Conservation (phyloP, 2,797 vertebrate genomes). For the Paratrypauchen microcephalus region DNA sequence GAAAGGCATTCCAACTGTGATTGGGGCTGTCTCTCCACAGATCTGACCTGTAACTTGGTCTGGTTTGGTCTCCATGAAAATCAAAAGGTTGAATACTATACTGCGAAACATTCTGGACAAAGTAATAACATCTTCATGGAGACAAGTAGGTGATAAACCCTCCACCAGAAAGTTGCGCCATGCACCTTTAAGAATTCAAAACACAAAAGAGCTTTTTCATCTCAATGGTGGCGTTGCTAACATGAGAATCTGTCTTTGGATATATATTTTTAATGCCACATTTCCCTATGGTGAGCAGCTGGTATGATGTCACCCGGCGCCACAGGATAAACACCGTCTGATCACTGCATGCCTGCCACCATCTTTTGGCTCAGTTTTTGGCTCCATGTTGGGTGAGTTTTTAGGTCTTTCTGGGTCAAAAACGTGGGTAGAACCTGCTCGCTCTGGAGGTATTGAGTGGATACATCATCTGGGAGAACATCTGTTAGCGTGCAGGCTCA, state of each 20-base stretch:
- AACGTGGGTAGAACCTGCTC: slow-evolving; percentile 9
- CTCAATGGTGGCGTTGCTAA: neutral
- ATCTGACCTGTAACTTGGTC: too few species aligned
- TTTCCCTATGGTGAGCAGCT: slow-evolving; percentile 56
- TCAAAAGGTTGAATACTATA: too few species aligned
- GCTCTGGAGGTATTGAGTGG: slow-evolving; percentile 23
- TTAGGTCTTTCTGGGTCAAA: slow-evolving; percentile 43
- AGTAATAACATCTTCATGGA: too few species aligned
- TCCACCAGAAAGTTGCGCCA: too few species aligned
- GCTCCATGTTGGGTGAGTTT: slow-evolving; percentile 2
- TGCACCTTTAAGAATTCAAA: neutral
- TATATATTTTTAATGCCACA: neutral
- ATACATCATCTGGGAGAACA: slow-evolving; percentile 51
- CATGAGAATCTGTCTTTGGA: neutral
- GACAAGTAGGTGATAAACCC: too few species aligned
- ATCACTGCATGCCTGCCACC: slow-evolving; percentile 37
- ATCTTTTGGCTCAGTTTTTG: slow-evolving; percentile 13
- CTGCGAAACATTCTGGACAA: too few species aligned
- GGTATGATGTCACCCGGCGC: slow-evolving; percentile 47
- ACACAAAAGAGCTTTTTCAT: neutral
- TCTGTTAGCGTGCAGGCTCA: slow-evolving; percentile 50
- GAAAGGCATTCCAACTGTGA: too few species aligned
- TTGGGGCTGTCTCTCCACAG: too few species aligned
- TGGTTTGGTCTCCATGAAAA: too few species aligned
- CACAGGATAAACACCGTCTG: slow-evolving; percentile 55